Base-by-base conservation (phyloP, 2,797 vertebrate genomes). In the Microchirus variegatus region DNA sequence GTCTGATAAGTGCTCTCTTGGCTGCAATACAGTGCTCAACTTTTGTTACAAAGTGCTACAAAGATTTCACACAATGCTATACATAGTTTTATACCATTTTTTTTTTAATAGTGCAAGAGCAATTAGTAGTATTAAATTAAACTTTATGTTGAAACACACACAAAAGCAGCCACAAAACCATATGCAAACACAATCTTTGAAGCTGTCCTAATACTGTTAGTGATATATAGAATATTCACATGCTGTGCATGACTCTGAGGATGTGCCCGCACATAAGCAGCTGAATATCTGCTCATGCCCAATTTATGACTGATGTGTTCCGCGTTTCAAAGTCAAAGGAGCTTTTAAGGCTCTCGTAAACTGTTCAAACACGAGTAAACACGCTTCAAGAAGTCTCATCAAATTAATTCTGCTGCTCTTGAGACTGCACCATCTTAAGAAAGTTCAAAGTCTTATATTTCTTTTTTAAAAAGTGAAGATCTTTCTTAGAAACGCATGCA, bases 1-100 rank as follows among this genome's bases (percentile, higher is more conserved):
- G 58, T 42, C 49, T 36, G 49, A 63, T 77, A 70, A 75, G 76
- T 48, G 70, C 68, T 71, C 55, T 59, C 53, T 74, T 81, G 77
- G 75, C 82, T 80, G 78, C 47, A 18, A 22, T n/a, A 40, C 58
- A 74, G 31, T 13, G 45, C 10, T 43, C 38, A 70, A 7, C 52
- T 31, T 42, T 36, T 62, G 49, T 43, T n/a, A n/a, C n/a, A 63
- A 80, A 60, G 36, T 35, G 57, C 46, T 52, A 2, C 38, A 47
- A 61, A 59, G 36, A 65, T 63, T 65, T 61, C 19, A 53, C 16
- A 44, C 31, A 6, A 31, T 31, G 37, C 12, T 40, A 13, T 4
- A 11, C 69, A 41, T 26, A 17, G 16, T 46, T 46, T 11, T 10
- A 13, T 15, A 42, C 31, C 55, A 50, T 44, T 19, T 45, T 66